phyloP scores from a whole-genome alignment of 2,113 vertebrate genomes.

The Pterocles orientalis region DNA sequence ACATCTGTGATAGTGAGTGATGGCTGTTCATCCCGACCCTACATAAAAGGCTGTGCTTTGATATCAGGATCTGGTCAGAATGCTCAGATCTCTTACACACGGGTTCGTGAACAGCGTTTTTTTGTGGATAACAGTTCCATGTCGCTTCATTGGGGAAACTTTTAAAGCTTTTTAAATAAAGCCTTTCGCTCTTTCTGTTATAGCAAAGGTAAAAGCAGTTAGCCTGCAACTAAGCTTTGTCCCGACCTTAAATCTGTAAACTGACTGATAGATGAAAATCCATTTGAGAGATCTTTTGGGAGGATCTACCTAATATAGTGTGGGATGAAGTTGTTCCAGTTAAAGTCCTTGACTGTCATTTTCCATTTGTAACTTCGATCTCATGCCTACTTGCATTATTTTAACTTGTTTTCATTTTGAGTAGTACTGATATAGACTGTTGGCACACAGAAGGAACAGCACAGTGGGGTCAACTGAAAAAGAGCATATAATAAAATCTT shows the following conservation, averaged over 20 bases:
- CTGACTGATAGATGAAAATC: neutral
- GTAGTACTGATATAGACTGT: neutral
- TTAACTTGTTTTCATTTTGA: neutral
- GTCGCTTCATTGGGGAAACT: neutral
- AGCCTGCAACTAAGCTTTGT: neutral
- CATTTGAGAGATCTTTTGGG: neutral
- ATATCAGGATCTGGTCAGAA: neutral
- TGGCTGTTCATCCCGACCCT: neutral
- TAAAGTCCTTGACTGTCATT: neutral
- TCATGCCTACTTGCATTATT: neutral
- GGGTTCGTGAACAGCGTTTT: neutral
- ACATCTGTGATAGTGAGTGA: rapidly evolving
- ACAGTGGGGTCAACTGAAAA: neutral
- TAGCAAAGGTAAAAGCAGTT: neutral
- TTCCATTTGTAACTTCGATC: neutral
- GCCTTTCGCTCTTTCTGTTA: neutral
- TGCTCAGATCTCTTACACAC: rapidly evolving
- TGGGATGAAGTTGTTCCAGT: neutral
- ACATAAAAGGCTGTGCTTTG: neutral
- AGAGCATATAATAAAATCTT: neutral
- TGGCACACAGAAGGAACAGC: neutral
- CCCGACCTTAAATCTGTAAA: neutral
- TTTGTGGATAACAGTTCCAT: neutral
- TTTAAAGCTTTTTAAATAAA: neutral
- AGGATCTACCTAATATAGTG: neutral